A percentile compares a stretch with the other conserved stretches of the same genome.
These are phyloP conservation scores for Lepetodrilus schrolli DNA, from an alignment of 2,888 invertebrate genomes.

Conservation along the genomic window DNA sequence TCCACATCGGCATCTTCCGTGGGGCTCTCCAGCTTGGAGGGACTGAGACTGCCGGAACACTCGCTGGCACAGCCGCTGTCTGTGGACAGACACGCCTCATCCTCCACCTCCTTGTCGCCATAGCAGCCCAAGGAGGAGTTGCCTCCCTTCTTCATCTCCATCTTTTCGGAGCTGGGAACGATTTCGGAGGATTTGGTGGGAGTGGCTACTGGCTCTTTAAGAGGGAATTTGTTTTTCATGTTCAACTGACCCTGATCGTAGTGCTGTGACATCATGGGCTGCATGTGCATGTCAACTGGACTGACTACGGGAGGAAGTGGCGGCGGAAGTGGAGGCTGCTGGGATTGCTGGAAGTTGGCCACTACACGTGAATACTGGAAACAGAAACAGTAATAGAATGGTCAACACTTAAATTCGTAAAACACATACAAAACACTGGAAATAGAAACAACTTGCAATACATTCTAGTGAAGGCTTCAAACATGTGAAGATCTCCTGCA, in stretches of 20 bases:
- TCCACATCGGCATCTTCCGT: constrained; percentile 7
- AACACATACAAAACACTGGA: no score
- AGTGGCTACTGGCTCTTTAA: neutral
- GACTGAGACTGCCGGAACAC: constrained; percentile 34
- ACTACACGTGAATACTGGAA: constrained; percentile 36
- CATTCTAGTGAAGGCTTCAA: no score
- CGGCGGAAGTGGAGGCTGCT: constrained; percentile 23
- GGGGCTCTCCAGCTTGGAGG: neutral
- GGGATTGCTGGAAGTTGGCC: constrained; percentile 34
- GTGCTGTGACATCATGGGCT: constrained; percentile 25
- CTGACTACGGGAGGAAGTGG: constrained; percentile 29
- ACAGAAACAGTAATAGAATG: neutral
- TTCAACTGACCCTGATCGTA: constrained; percentile 38
- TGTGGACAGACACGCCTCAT: constrained; percentile 24
- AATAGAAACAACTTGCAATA: no score
- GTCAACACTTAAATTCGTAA: no score
- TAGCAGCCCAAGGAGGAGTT: neutral
- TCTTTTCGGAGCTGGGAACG: neutral
- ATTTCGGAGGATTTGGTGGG: neutral
- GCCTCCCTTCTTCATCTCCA: constrained; percentile 5
- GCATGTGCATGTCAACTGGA: neutral
- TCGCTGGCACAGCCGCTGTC: constrained; percentile 45
- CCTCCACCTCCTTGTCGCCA: constrained; percentile 25
- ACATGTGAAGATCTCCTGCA: no score
- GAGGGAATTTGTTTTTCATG: constrained; percentile 3